Conservation (phyloP, 1,140 invertebrate genomes). For the Drosophila sp. region DNA sequence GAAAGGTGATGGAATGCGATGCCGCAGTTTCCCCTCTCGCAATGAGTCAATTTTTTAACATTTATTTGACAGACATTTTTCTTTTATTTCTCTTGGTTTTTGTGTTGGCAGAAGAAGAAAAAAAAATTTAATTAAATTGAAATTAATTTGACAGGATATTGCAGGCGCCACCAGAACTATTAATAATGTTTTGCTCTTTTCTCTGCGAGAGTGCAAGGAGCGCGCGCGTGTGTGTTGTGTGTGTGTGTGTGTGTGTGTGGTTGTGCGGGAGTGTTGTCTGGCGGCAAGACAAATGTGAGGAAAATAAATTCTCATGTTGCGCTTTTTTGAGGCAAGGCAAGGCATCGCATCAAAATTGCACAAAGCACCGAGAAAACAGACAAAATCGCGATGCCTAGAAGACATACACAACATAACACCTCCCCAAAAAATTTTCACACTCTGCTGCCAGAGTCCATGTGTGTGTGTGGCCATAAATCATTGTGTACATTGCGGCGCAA, state of each 20-base stretch:
- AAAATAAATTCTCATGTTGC: slow-evolving; percentile 79
- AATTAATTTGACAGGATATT: slow-evolving; percentile 80
- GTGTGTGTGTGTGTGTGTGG: slow-evolving; percentile 37
- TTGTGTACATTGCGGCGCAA: slow-evolving; percentile 62
- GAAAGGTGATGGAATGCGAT: not conserved
- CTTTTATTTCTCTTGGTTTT: slow-evolving; percentile 66
- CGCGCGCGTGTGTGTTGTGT: slow-evolving; percentile 26
- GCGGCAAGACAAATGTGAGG: slow-evolving; percentile 73
- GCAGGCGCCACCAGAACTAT: slow-evolving; percentile 69
- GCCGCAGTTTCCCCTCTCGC: slow-evolving; percentile 6
- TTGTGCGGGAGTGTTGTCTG: slow-evolving; percentile 43
- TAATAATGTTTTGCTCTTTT: slow-evolving; percentile 58
- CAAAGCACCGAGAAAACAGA: slow-evolving; percentile 36
- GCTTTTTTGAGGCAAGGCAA: slow-evolving; percentile 58
- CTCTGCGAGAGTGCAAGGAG: slow-evolving; percentile 18
- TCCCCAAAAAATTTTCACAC: not conserved
- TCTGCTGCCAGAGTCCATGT: no score
- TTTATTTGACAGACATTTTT: slow-evolving; percentile 81
- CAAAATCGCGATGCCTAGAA: slow-evolving; percentile 36
- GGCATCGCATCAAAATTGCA: slow-evolving; percentile 68
- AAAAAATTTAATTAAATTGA: slow-evolving; percentile 81
- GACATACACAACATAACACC: not conserved
- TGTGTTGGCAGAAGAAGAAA: not conserved
- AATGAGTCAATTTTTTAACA: slow-evolving; percentile 82
- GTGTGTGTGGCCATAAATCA: slow-evolving; percentile 60